These are phyloP conservation scores for Eueides isabella DNA, from an alignment of 1,140 invertebrate species.

Conservation along the genomic window DNA sequence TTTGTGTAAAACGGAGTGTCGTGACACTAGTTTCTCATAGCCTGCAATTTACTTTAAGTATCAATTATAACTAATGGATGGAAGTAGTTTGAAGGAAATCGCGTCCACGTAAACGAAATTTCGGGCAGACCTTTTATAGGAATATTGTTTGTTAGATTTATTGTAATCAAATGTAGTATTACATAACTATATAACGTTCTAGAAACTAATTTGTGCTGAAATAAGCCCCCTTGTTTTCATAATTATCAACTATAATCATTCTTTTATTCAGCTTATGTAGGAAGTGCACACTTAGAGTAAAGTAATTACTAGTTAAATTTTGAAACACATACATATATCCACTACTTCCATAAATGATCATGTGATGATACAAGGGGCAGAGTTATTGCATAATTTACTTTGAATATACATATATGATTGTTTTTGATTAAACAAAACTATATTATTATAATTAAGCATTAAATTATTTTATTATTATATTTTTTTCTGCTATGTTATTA, in stretches of 20 bases:
- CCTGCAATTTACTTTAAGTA: too few relatives aligned
- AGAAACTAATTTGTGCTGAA: neutral
- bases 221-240: neutral
- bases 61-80: too few relatives aligned
- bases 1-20: too few relatives aligned
- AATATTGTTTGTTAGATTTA: too few relatives aligned
- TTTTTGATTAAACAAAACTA: too few relatives aligned
- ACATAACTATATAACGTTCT: neutral
- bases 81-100: too few relatives aligned
- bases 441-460: too few relatives aligned
- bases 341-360: neutral
- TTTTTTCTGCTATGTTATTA: too few relatives aligned
- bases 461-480: too few relatives aligned
- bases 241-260: neutral
- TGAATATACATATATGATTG: neutral
- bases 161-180: neutral
- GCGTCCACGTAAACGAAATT: too few relatives aligned
- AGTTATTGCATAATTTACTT: neutral
- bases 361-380: neutral
- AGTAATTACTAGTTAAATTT: slow-evolving; percentile 1
- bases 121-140: too few relatives aligned
- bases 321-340: neutral
- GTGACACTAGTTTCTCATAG: too few relatives aligned
- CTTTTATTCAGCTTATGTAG: neutral
- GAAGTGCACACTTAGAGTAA: neutral